A percentile compares a stretch with the other conserved stretches of the same genome.
Evolutionary conservation across 2,888 invertebrate species (phyloP).

Genomic region (Campaea margaritaria): DNA sequence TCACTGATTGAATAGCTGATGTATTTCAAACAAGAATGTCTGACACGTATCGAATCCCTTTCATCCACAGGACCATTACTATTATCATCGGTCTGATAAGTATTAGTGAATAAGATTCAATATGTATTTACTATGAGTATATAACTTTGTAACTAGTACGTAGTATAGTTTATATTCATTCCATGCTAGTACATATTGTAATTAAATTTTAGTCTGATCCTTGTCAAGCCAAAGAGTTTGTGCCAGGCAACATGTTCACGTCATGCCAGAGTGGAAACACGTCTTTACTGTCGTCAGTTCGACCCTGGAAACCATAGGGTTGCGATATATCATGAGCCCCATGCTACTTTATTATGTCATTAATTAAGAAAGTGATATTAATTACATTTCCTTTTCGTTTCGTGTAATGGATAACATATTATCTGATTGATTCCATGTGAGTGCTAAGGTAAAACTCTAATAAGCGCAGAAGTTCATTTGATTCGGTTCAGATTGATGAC

Average conservation of each 20-base stretch:
- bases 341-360: constrained; percentile 44
- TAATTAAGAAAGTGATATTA: constrained; percentile 48
- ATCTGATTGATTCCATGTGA: constrained; percentile 12
- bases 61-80: too few species aligned
- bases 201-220: background rate
- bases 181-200: too few species aligned
- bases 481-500: too few species aligned
- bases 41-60: too few species aligned
- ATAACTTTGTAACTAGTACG: too few species aligned
- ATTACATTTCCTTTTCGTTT: constrained; percentile 38
- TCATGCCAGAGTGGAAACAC: background rate
- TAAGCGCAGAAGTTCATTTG: background rate
- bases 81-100: too few species aligned
- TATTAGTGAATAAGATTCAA: too few species aligned
- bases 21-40: too few species aligned
- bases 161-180: too few species aligned
- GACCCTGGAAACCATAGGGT: constrained; percentile 33
- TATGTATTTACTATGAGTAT: too few species aligned
- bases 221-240: background rate
- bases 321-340: constrained; percentile 46
- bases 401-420: constrained; percentile 8
- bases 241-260: background rate
- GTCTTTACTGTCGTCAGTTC: constrained; percentile 6
- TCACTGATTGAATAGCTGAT: background rate
- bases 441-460: background rate